A percentile compares a stretch with the other conserved stretches of the same genome.
Conservation (phyloP, 2,888 invertebrate species). For the Bugulina stolonifera region DNA sequence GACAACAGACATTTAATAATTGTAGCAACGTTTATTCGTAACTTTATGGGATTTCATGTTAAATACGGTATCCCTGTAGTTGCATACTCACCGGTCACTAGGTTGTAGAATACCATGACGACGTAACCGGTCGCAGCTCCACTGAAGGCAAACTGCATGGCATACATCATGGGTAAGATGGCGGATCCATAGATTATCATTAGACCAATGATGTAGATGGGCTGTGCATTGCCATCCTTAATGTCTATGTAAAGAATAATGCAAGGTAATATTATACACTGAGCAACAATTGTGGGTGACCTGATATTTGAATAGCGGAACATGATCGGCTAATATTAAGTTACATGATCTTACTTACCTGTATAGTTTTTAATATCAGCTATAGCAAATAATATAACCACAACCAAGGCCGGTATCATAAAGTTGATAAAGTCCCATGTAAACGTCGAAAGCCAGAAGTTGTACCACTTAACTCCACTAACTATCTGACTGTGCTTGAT, state of each 20-base stretch:
- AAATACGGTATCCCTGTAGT: not conserved
- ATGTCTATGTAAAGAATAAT: no score
- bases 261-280: no score
- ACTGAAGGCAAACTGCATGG: conserved; percentile 64
- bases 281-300: no score
- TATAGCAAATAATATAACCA: conserved; percentile 61
- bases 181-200: conserved; percentile 67
- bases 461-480: conserved; percentile 46
- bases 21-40: not conserved
- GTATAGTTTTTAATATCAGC: conserved; percentile 65
- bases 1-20: not conserved
- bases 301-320: no score
- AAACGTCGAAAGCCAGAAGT: conserved; percentile 67
- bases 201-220: conserved; percentile 57
- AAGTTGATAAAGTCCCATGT: conserved; percentile 66
- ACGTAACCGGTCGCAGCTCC: conserved; percentile 72
- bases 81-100: conserved; percentile 61
- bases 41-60: no score
- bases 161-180: conserved; percentile 68
- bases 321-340: no score
- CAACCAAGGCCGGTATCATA: conserved; percentile 58
- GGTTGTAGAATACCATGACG: conserved; percentile 65
- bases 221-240: conserved; percentile 32
- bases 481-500: conserved; percentile 45
- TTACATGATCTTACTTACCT: no score